Evolutionary conservation across 2,797 vertebrate genomes (phyloP).

Genomic region (Leuciscus waleckii): DNA sequence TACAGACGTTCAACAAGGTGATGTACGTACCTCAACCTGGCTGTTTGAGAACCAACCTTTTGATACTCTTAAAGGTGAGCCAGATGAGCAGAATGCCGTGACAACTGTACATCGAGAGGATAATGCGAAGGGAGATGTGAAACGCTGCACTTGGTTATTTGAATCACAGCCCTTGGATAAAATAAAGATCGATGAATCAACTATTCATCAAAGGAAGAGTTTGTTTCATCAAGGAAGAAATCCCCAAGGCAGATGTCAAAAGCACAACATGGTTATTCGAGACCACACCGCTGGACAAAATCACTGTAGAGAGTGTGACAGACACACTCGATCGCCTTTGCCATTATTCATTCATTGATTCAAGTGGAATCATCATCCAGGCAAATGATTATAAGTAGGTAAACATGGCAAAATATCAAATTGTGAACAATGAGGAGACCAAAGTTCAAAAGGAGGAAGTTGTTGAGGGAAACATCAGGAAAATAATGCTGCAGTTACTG

Average conservation of each 20-base stretch:
- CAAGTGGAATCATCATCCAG: conserved; percentile 87
- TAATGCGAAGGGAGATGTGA: conserved; percentile 89
- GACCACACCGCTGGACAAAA: conserved; percentile 86
- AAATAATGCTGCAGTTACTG: conserved; percentile 87
- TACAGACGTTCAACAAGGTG: conserved; percentile 90
- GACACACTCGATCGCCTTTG: conserved; percentile 50
- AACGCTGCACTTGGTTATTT: conserved; percentile 92
- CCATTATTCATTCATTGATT: conserved; percentile 40
- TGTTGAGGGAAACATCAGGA: conserved; percentile 88
- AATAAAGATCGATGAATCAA: conserved; percentile 79
- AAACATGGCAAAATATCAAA: conserved; percentile 91
- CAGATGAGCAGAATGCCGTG: conserved; percentile 74
- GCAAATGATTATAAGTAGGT: conserved; percentile 90
- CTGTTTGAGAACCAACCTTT: conserved; percentile 92
- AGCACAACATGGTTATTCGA: conserved; percentile 96
- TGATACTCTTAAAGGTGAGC: conserved; percentile 85
- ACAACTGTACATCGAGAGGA: conserved; percentile 89
- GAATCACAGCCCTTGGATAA: conserved; percentile 90
- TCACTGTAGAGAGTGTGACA: conserved; percentile 82
- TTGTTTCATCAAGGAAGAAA: conserved; percentile 73
- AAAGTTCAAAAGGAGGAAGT: conserved; percentile 84
- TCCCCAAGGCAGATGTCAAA: conserved; percentile 89
- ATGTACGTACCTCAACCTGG: conserved; percentile 91
- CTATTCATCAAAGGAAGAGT: not conserved
- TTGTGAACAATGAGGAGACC: conserved; percentile 85